Base-by-base conservation (phyloP, 2,797 vertebrate species). In the Geotrypetes seraphini region DNA sequence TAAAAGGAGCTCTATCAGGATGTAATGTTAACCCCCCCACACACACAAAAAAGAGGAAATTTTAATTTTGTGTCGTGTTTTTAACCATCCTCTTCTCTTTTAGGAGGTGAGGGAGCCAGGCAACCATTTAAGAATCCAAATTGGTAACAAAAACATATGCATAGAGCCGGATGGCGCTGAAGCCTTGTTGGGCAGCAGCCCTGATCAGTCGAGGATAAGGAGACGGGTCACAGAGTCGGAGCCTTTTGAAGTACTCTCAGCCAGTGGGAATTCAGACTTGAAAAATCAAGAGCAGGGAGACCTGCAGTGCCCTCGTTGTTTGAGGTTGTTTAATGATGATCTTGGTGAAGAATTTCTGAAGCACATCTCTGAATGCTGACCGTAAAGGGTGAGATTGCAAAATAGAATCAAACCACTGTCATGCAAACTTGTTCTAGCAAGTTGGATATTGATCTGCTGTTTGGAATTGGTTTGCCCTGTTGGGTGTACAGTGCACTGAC, bases 231-330 rank as follows among this genome's bases (percentile, higher is more conserved):
- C 31, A 3, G 52, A 51, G 7, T n/a, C 63, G 10, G 50, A 56
- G 4, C 44, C 47, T 30, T n/a, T 25, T 12, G 63, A 56, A 18
- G 7, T 31, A 9, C 25, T 57, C 1, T 25, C 4, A 0, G 55
- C 69, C 16, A 36, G 16, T 1, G 15, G 48, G 16, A 23, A 53
- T 1, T 16, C 21, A 0, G 71, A 61, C 43, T 21, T 24, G 0
- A 53, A 78, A 6, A 33, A 14, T 18, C 56, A 58, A 4, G 75
- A 57, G 2, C 62, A 77, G 31, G 84, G 84, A 2, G 85, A 89
- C 33, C 71, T 96, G 1, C 81, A 88, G 73, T 97, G 94, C 31
- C 94, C 92, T 1, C 78, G 69, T 0, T 97, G 94, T 51, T 62
- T 83, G 33, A 74, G 55, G 47, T 68, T 57, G 25, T 96, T 90